These are phyloP conservation scores for Dendrolimus houi DNA, from an alignment of 2,888 invertebrate species.

Conservation along the genomic window DNA sequence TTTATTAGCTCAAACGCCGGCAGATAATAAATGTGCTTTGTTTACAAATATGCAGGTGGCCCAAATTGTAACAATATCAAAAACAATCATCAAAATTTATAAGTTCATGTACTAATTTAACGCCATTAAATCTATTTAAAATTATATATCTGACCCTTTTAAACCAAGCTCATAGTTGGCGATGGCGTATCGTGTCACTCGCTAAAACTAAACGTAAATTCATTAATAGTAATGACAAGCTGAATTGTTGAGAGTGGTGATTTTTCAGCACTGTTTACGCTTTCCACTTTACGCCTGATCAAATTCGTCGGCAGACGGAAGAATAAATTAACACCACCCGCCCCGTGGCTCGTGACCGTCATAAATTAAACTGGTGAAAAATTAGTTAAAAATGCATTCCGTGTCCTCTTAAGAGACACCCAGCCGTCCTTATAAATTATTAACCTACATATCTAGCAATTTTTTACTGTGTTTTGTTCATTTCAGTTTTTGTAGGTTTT, in stretches of 20 bases:
- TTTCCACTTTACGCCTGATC: not conserved
- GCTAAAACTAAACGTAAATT: not conserved
- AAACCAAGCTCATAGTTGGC: too few relatives aligned
- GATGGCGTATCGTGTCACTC: too few relatives aligned
- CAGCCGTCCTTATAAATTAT: not conserved
- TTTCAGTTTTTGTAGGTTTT: too few relatives aligned
- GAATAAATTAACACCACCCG: not conserved
- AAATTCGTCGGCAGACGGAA: not conserved
- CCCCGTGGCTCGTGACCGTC: conserved; percentile 2
- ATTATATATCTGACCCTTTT: too few relatives aligned
- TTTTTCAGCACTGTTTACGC: not conserved
- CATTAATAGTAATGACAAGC: not conserved
- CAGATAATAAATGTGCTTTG: too few relatives aligned
- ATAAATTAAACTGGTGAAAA: conserved; percentile 3
- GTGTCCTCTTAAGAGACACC: not conserved
- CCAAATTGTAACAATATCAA: too few relatives aligned
- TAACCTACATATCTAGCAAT: not conserved
- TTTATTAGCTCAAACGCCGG: too few relatives aligned
- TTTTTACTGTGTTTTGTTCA: too few relatives aligned
- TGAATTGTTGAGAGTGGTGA: not conserved
- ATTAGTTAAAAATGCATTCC: conserved; percentile 7
- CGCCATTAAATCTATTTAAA: too few relatives aligned
- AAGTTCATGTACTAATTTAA: too few relatives aligned
- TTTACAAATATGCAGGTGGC: too few relatives aligned
- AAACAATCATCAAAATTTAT: too few relatives aligned